Conservation (phyloP, 2,113 vertebrate genomes). For the Passer domesticus region DNA sequence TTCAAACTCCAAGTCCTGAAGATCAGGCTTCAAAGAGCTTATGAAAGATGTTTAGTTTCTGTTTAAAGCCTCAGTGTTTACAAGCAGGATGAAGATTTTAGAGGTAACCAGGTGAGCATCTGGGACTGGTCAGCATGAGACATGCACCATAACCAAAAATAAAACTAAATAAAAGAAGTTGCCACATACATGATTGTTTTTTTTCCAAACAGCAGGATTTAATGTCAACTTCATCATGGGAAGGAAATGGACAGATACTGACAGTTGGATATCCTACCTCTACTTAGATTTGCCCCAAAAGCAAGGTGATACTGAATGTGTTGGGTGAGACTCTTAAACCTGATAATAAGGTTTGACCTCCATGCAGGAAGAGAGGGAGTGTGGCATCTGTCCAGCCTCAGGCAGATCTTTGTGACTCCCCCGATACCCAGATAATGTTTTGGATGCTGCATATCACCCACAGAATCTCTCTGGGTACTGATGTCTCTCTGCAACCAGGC, state of each 20-base stretch:
- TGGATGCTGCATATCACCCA: rapidly evolving
- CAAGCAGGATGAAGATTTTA: background rate
- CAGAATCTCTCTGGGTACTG: background rate
- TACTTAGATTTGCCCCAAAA: background rate
- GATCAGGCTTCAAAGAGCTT: background rate
- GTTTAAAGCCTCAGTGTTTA: background rate
- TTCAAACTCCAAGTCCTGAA: background rate
- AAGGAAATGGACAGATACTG: background rate
- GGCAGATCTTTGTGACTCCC: background rate
- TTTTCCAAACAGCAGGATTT: background rate
- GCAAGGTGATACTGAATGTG: background rate
- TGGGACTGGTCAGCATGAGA: background rate
- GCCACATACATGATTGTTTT: rapidly evolving
- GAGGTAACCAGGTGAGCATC: rapidly evolving
- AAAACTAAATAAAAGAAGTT: background rate
- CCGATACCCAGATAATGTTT: background rate
- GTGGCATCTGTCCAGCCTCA: background rate
- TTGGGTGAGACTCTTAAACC: background rate
- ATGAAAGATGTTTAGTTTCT: background rate
- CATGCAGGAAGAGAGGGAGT: background rate
- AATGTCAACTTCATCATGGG: background rate
- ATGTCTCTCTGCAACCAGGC: background rate
- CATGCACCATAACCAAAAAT: background rate
- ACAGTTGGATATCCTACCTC: background rate
- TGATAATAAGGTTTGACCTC: background rate